These are phyloP conservation scores for Tanytarsus gracilentus DNA, from an alignment of 2,888 invertebrate genomes.

Conservation along the genomic window DNA sequence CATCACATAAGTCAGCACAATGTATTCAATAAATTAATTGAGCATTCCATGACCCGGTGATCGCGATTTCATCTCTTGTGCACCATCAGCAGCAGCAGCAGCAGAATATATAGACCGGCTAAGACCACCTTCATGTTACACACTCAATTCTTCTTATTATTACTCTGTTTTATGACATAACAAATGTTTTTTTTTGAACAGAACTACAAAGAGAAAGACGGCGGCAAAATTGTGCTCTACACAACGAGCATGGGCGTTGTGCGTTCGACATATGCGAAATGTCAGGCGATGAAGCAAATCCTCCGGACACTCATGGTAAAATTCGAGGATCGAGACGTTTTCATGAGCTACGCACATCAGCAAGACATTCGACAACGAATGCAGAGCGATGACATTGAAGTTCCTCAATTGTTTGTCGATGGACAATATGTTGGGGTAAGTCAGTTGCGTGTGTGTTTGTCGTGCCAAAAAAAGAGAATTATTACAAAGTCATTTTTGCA, in stretches of 20 bases:
- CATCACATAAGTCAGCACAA: too few species aligned
- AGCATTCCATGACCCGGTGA: too few species aligned
- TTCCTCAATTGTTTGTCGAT: slow-evolving; percentile 91
- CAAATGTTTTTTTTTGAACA: slow-evolving; percentile 46
- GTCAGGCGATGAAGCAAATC: slow-evolving; percentile 85
- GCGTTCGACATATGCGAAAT: slow-evolving; percentile 80
- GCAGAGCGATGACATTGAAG: slow-evolving; percentile 60
- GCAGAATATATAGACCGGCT: too few species aligned
- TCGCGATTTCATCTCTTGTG: too few species aligned
- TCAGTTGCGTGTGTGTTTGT: too few species aligned
- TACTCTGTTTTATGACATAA: too few species aligned
- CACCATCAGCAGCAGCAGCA: too few species aligned
- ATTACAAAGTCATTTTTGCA: background rate
- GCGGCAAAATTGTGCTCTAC: slow-evolving; percentile 87
- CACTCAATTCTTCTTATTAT: too few species aligned
- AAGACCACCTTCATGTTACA: too few species aligned
- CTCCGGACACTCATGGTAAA: slow-evolving; percentile 83
- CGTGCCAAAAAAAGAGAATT: background rate
- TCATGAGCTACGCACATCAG: slow-evolving; percentile 85
- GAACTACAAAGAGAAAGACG: slow-evolving; percentile 87
- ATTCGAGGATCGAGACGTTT: slow-evolving; percentile 88
- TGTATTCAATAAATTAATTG: too few species aligned
- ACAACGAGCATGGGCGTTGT: slow-evolving; percentile 93
- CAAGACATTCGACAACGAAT: slow-evolving; percentile 80
- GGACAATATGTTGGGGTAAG: slow-evolving; percentile 91